Evolutionary conservation across 64 coral and sea anemone species (phyloP).

Genomic region (Acropora tenuis): DNA sequence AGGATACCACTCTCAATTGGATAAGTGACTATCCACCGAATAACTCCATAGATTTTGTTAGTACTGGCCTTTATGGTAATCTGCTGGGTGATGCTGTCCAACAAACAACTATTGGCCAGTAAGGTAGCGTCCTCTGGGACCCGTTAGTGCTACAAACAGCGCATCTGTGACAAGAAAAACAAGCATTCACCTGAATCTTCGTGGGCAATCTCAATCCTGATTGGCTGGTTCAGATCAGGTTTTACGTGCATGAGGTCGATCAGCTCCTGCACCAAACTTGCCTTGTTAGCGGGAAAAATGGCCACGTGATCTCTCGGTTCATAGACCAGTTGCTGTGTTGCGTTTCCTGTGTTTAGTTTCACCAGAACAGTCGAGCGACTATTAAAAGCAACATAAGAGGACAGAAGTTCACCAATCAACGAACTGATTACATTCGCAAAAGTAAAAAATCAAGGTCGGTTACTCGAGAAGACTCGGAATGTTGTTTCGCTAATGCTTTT

Average conservation of each 20-base stretch:
- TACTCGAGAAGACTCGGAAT: too few species aligned
- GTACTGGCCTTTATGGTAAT: too few species aligned
- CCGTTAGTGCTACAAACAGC: too few species aligned
- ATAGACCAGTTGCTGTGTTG: conserved; percentile 29
- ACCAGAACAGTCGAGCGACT: conserved; percentile 41
- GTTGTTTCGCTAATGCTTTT: too few species aligned
- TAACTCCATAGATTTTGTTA: too few species aligned
- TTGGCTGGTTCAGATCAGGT: conserved; percentile 42
- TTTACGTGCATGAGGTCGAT: conserved; percentile 61
- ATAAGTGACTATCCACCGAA: too few species aligned
- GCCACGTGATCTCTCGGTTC: conserved; percentile 74
- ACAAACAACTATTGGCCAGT: too few species aligned
- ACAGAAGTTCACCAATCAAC: not conserved
- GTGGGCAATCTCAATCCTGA: conserved; percentile 48
- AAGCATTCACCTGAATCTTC: conserved; percentile 33
- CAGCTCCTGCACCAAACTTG: conserved; percentile 55
- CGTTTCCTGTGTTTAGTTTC: not conserved
- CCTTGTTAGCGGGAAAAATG: conserved; percentile 58
- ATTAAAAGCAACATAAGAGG: not conserved
- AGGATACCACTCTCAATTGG: too few species aligned
- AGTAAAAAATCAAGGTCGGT: too few species aligned
- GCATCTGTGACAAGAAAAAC: not conserved
- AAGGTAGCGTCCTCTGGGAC: too few species aligned
- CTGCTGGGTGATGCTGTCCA: too few species aligned
- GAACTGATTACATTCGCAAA: not conserved